Base-by-base conservation (phyloP, 2,113 vertebrate species). In the Melanostigma gelatinosum region DNA sequence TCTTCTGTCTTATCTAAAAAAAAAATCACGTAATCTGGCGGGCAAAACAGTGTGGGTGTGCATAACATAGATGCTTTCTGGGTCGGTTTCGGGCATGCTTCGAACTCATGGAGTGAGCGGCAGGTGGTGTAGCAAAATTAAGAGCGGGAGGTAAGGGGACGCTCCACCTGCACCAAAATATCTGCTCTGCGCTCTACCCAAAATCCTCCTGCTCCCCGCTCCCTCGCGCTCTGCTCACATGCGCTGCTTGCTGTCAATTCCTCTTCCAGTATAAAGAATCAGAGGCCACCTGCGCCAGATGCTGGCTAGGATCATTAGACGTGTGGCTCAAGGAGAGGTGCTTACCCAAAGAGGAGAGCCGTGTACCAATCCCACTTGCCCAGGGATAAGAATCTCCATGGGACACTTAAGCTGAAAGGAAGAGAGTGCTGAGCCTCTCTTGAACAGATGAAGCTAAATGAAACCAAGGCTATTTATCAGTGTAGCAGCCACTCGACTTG, bases 1-100 rank as follows among this genome's bases (percentile, higher is more conserved):
- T 96, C 93, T 92, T 94, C 95, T 95, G 92, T 92, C 88, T 89
- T 92, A 92, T 95, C 94, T 93, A 36, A 34, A 34, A 34, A 24
- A 24, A 34, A 93, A 91, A 94, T 93, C 95, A 93, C 88, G 91
- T 93, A 96, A 96, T 93, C 92, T 94, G 90, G 90, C 91, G 83
- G 88, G 90, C 86, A 94, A 96, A 96, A 94, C 18, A 60, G 58
- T 60, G 58, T 60, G 15, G 15, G 27, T 4, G 58, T 34, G 27
- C 15, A 9, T 34, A 4, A 60, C 29, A 27, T 15, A 34, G 15
- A 60, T 32, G 27, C 13, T 32, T 34, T 60, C 16, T 60, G 57
- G 8, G 57, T 16, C 13, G 6, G 57, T 29, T 18, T 16, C 16
- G 6, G 57, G 13, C 57, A 32, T 32, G 57, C 57, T 16, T 32